Conservation (phyloP, 2,113 vertebrate genomes). For the Orycteropus afer region DNA sequence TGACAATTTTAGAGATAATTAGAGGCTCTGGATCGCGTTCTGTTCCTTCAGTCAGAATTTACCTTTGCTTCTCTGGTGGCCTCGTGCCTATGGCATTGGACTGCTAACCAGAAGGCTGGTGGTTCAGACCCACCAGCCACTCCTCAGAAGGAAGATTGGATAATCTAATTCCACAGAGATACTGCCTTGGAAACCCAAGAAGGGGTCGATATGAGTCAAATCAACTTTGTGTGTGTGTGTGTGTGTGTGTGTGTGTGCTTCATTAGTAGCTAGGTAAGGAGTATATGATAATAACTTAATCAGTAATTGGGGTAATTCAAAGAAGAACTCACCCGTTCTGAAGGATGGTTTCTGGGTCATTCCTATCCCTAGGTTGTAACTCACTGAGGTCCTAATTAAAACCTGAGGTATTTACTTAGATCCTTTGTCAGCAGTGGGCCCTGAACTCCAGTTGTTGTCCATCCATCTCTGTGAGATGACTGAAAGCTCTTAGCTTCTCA, state of each 20-base stretch:
- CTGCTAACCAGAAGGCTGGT: too few relatives aligned
- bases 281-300: background rate
- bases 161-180: too few relatives aligned
- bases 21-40: background rate
- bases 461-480: background rate
- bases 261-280: background rate
- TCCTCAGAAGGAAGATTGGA: too few relatives aligned
- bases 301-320: background rate
- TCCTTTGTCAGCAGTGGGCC: background rate
- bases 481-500: background rate
- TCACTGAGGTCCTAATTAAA: background rate
- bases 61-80: constrained; percentile 9
- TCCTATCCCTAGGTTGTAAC: background rate
- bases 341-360: background rate
- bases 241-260: too few relatives aligned
- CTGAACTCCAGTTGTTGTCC: background rate
- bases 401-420: background rate
- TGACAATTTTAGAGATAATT: background rate
- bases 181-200: too few relatives aligned
- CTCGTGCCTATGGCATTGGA: too few relatives aligned
- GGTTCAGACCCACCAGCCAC: too few relatives aligned
- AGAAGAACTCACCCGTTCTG: background rate
- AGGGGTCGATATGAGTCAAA: too few relatives aligned
- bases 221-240: too few relatives aligned
- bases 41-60: background rate